Conservation (phyloP, 1,140 invertebrate species). For the Aphelinus atriplicis region DNA sequence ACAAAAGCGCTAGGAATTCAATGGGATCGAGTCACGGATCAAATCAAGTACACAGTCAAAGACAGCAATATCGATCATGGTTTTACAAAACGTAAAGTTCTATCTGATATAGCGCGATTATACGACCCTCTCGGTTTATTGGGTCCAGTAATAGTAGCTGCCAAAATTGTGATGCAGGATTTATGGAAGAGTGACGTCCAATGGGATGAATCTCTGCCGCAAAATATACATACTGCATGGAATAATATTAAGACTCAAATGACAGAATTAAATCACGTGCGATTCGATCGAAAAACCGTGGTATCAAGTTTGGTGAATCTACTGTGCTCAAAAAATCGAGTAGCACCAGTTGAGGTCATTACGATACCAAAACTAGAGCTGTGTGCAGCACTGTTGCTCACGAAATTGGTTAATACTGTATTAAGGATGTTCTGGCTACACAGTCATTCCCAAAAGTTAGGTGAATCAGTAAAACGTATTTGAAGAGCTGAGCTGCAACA, state of each 20-base stretch:
- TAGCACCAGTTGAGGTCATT: slow-evolving; percentile 19
- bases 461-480: no score
- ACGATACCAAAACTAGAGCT: slow-evolving; percentile 28
- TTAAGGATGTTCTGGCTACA: no score
- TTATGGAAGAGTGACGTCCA: background rate
- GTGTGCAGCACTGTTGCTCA: slow-evolving; percentile 29
- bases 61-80: no score
- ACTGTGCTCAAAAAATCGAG: slow-evolving; percentile 14
- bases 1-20: background rate
- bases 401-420: background rate
- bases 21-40: background rate
- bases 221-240: slow-evolving; percentile 2
- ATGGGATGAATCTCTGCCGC: slow-evolving; percentile 12
- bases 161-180: no score
- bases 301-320: background rate
- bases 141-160: no score
- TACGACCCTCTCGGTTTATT: slow-evolving; percentile 6
- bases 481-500: no score
- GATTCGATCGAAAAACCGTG: background rate
- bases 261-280: background rate
- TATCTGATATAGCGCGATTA: slow-evolving; percentile 6
- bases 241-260: background rate
- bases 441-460: no score
- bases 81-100: background rate
- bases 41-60: background rate